These are phyloP conservation scores for Neoscelio sp. DNA, from an alignment of 2,888 invertebrate species.

Conservation along the genomic window DNA sequence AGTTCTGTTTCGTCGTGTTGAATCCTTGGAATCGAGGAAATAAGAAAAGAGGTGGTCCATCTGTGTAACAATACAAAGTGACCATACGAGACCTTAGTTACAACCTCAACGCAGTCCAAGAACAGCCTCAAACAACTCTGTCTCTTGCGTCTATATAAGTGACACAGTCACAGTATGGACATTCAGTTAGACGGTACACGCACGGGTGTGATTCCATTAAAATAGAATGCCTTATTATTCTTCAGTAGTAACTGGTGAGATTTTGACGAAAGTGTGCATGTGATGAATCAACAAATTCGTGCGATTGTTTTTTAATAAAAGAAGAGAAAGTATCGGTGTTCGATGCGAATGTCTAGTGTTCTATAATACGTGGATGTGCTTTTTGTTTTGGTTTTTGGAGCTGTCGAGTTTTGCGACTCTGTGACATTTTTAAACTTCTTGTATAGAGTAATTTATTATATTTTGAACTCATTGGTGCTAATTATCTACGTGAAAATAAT, in stretches of 20 bases:
- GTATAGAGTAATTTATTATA: too few species aligned
- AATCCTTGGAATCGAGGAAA: not conserved
- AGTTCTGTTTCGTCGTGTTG: not conserved
- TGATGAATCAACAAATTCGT: slow-evolving; percentile 16
- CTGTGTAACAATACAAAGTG: slow-evolving; percentile 26
- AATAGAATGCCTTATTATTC: slow-evolving; percentile 33
- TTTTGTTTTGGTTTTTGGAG: slow-evolving; percentile 7
- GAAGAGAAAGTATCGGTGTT: slow-evolving; percentile 21
- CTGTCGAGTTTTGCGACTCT: too few species aligned
- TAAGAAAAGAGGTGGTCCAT: slow-evolving; percentile 7
- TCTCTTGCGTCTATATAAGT: slow-evolving; percentile 76
- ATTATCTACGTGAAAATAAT: too few species aligned
- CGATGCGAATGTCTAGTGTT: slow-evolving; percentile 9
- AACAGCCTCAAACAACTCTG: slow-evolving; percentile 36
- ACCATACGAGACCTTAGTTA: slow-evolving; percentile 45
- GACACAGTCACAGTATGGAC: slow-evolving; percentile 74
- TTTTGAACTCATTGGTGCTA: too few species aligned
- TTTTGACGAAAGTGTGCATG: slow-evolving; percentile 23
- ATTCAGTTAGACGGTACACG: slow-evolving; percentile 74
- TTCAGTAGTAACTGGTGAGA: slow-evolving; percentile 26
- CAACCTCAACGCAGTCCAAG: slow-evolving; percentile 38
- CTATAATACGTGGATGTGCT: slow-evolving; percentile 3
- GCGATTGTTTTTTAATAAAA: slow-evolving; percentile 1
- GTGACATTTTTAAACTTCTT: too few species aligned
- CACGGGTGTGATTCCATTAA: slow-evolving; percentile 47